phyloP scores from a whole-genome alignment of 2,797 vertebrate genomes.

The Harpagifer antarcticus region DNA sequence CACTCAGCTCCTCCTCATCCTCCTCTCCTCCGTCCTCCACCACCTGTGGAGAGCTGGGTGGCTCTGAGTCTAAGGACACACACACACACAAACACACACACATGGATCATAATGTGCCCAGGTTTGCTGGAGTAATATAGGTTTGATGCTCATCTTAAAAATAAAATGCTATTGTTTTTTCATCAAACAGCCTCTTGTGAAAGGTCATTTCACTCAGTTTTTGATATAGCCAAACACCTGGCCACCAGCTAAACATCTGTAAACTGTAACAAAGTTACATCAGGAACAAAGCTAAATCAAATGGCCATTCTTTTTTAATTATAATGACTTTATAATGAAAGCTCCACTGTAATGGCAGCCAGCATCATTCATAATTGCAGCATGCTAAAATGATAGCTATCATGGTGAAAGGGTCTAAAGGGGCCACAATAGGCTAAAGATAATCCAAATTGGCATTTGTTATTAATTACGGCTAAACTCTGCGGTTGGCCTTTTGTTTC shows the following conservation, averaged over 20 bases:
- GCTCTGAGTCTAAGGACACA: conserved; percentile 82
- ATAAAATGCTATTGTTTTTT: background rate
- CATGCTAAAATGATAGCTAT: conserved; percentile 36
- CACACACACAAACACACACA: background rate
- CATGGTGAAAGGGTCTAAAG: conserved; percentile 2
- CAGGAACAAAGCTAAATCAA: conserved; percentile 14
- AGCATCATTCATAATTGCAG: conserved; percentile 27
- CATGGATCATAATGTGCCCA: background rate
- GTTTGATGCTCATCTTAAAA: background rate
- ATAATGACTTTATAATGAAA: conserved; percentile 37
- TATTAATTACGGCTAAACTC: conserved; percentile 57
- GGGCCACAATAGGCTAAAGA: conserved; percentile 25
- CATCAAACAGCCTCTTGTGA: conserved; percentile 8
- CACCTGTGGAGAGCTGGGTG: conserved; percentile 84
- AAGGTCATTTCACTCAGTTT: background rate
- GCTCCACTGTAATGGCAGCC: conserved; percentile 42
- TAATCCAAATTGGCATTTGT: conserved; percentile 43
- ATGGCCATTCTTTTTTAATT: conserved; percentile 12
- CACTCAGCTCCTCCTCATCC: conserved; percentile 92
- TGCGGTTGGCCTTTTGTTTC: conserved; percentile 70
- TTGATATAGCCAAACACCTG: conserved; percentile 26
- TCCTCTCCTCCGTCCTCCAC: conserved; percentile 91
- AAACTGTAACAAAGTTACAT: conserved; percentile 7
- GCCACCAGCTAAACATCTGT: conserved; percentile 13
- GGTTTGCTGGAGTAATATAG: background rate